phyloP scores from a whole-genome alignment of 64 coral and sea anemone species.

The Pocillopora damicornis region DNA sequence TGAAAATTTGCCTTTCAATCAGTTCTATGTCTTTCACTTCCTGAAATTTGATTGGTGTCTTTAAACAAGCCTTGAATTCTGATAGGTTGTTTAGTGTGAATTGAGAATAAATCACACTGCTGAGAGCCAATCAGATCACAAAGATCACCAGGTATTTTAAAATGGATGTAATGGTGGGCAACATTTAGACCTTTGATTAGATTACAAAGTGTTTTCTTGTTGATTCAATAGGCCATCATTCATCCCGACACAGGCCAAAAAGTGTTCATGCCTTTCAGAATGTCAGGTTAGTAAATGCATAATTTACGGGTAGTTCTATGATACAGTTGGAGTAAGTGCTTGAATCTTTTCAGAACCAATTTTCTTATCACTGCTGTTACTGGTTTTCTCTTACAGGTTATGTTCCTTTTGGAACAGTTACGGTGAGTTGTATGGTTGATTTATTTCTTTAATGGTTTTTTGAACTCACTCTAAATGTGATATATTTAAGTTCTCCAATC shows the following conservation, averaged over 20 bases:
- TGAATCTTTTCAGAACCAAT: neutral
- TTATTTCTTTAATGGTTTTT: neutral
- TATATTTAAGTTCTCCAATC: too few species aligned
- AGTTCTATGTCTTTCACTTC: too few species aligned
- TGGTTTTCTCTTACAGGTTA: slow-evolving; percentile 55
- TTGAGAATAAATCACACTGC: neutral
- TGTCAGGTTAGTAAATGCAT: slow-evolving; percentile 64
- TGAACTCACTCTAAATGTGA: neutral
- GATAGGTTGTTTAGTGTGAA: neutral
- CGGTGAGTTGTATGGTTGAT: slow-evolving; percentile 49
- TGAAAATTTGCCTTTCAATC: too few species aligned
- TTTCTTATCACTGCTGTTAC: neutral
- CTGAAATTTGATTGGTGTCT: too few species aligned
- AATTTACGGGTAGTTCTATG: neutral
- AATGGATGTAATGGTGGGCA: neutral
- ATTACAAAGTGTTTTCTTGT: neutral
- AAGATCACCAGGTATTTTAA: too few species aligned
- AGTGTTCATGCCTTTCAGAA: slow-evolving; percentile 95
- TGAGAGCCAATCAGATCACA: too few species aligned
- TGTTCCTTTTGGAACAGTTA: slow-evolving; percentile 93
- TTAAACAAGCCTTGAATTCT: too few species aligned
- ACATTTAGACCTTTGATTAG: neutral
- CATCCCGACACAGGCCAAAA: slow-evolving; percentile 92
- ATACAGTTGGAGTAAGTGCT: neutral
- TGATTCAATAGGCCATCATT: slow-evolving; percentile 67